Evolutionary conservation across 2,797 vertebrate species (phyloP), one percentile per base, ranked within the genome.

Genomic region (Premnoplex brunnescens): DNA sequence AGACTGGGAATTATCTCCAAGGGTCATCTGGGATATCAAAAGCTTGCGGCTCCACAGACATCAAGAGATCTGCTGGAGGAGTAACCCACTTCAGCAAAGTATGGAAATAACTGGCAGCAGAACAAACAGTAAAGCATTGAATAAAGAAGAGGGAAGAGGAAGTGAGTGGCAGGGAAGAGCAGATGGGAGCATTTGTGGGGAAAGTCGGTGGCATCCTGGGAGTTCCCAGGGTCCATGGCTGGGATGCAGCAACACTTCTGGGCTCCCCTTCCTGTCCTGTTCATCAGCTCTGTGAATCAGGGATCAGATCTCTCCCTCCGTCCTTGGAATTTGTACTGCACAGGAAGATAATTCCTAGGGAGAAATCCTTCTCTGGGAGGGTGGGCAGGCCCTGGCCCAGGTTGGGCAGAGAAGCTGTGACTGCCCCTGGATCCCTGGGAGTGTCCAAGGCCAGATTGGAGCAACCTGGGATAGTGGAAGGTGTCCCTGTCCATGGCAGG

Each of bases 391-490:
- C 1, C 11, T 46, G 54, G n/a, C 37, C 30, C 24, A 52, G 26
- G 12, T 1, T 56, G 11, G 19, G 27, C 56, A 51, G 20, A 30
- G 58, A 0, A 26, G 56, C 51, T 76, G 28, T 1, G 49, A 19
- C 49, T 83, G 49, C 13, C 19, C 41, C 36, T 59, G 56, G 34
- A 58, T 51, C 51, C 37, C 37, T 89, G 72, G 58, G 0, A 51
- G 2, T 39, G 51, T 0, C 51, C 64, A 19, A 39, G 44, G 28
- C 2, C 43, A n/a, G 63, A 23, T 48, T 14, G 63, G 51, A 76
- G 9, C 51, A 44, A 0, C 37, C 64, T 71, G 72, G 71, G 49
- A 2, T 0, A 1, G 20, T 39, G 49, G 14, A 0, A 71, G 2
- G 0, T 49, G 36, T 44, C 28, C 49, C 32, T n/a, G 23, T 4